Base-by-base conservation (phyloP, 2,888 invertebrate genomes). In the Nomada flava region DNA sequence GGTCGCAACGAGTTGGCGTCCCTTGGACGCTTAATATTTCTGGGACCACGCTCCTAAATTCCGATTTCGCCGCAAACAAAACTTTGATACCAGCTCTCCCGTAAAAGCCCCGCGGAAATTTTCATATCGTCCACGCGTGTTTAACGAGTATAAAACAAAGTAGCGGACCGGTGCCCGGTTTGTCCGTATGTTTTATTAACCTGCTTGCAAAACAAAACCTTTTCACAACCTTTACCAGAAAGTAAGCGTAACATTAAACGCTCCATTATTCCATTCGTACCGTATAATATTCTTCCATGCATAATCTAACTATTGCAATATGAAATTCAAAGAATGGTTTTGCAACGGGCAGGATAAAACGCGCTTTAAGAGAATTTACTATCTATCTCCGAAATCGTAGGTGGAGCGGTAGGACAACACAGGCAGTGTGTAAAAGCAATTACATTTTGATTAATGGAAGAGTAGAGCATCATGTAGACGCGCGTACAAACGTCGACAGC, bases 121-220 rank as follows among this genome's bases (percentile, higher is more conserved):
- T 76, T 78, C 73, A 64, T 73, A 65, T 65, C 63, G 76, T 57
- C 53, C 76, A 36, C 47, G 20, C 36, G 26, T 68, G 63, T 78
- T 78, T 76, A 26, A 67, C 26, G 55, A 57, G 77, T 50, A 57
- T 63, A 63, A 78, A 78, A 78, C 63, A 76, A 76, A 76, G 67
- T 60, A 76, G 55, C 44, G 53, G 11, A 53, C 20, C 23, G 50
- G 60, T 29, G 26, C 23, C n/a, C 36, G 29, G 52, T 53, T 47
- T 47, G 65, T 53, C 11, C 52, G n/a, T 53, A n/a, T 55, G 62
- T 26, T n/a, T 55, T 78, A 55, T 50, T 60, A 62, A 55, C 44
- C 20, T 23, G 42, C 55, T 42, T 44, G 36, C n/a, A 47, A 73
- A 73, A 63, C 53, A 42, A 20, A 36, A 36, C 36, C 36, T 42